Percentiles rank a stretch among this genome's conserved stretches.
Conservation (phyloP, 2,797 vertebrate genomes). For the Acanthis flammea region DNA sequence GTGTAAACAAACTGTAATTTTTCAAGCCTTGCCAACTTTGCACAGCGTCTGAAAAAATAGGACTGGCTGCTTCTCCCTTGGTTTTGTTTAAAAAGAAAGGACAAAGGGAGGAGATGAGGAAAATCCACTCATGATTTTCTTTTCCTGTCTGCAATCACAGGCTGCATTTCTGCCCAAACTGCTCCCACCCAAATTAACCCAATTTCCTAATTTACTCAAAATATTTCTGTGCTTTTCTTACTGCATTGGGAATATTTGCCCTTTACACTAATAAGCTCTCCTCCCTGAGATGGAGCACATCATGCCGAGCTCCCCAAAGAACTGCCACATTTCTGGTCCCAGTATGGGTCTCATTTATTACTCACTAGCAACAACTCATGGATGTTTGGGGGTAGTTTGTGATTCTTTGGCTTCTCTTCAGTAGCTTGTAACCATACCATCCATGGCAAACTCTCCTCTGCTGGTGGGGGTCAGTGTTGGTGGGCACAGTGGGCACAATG, state of each 20-base stretch:
- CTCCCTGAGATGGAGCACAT: neutral
- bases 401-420: neutral
- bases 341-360: neutral
- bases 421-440: neutral
- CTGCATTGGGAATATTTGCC: conserved; percentile 15
- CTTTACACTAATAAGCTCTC: neutral
- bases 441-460: neutral
- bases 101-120: conserved; percentile 35
- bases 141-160: conserved; percentile 28
- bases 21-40: conserved; percentile 27
- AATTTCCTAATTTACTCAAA: conserved; percentile 35
- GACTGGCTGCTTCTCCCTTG: neutral
- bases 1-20: conserved; percentile 30
- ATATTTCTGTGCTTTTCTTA: conserved; percentile 10
- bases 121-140: conserved; percentile 30
- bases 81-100: neutral
- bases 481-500: neutral
- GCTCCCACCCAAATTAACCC: conserved; percentile 40
- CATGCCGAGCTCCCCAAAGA: neutral
- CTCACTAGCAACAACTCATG: neutral
- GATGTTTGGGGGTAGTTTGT: neutral
- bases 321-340: neutral
- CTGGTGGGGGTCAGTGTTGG: neutral
- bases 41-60: neutral
- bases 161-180: neutral